phyloP scores from a whole-genome alignment of 2,888 invertebrate species.

The Diadromus collaris region DNA sequence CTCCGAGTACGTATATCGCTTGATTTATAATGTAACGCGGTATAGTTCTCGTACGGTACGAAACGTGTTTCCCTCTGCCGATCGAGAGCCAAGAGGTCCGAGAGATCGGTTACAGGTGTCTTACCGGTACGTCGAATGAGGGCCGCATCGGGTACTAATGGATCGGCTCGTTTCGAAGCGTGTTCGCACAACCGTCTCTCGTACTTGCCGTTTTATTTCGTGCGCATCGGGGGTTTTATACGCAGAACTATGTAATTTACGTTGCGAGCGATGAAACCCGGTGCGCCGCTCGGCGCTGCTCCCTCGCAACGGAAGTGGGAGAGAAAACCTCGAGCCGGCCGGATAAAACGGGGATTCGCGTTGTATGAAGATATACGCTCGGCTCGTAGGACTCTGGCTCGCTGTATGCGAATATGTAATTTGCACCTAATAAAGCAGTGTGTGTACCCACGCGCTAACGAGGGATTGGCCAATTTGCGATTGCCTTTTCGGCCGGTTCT shows the following conservation, averaged over 20 bases:
- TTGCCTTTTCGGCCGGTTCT: constrained; percentile 53
- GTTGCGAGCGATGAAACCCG: constrained; percentile 17
- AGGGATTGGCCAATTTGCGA: constrained; percentile 52
- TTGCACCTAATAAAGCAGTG: constrained; percentile 70
- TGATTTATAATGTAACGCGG: constrained; percentile 1
- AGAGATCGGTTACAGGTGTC: constrained; percentile 8
- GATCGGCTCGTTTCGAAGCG: constrained; percentile 27
- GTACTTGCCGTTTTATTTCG: constrained; percentile 6
- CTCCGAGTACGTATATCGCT: not conserved
- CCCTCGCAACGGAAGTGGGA: constrained; percentile 53
- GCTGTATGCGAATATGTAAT: constrained; percentile 61
- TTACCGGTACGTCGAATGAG: constrained; percentile 22
- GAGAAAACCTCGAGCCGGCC: constrained; percentile 14
- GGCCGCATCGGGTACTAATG: constrained; percentile 3
- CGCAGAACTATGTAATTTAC: constrained; percentile 26
- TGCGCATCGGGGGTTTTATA: not conserved
- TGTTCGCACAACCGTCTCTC: not conserved
- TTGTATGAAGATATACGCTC: constrained; percentile 19
- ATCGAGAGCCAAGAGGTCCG: not conserved
- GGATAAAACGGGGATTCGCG: not conserved
- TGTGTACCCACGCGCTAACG: constrained; percentile 57
- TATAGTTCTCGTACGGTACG: constrained; percentile 5
- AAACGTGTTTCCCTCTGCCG: constrained; percentile 4
- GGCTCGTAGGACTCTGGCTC: not conserved
- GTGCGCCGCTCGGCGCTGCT: not conserved